Conservation (phyloP, 2,888 invertebrate genomes). For the Dromius quadrimaculatus region DNA sequence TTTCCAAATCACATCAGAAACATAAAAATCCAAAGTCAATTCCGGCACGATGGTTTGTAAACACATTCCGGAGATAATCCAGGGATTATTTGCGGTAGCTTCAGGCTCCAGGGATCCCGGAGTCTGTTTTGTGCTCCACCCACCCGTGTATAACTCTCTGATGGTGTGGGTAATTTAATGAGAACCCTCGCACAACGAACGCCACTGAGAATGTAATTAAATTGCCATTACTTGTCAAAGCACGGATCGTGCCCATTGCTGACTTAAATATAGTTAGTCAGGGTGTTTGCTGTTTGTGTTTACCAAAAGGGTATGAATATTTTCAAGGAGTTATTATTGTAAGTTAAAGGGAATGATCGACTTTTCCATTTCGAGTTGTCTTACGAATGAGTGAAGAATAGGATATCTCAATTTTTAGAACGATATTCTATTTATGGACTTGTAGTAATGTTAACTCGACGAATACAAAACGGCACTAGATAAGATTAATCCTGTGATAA, state of each 20-base stretch:
- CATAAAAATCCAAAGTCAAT: conserved; percentile 40
- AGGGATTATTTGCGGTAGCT: conserved; percentile 46
- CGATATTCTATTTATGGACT: too few relatives aligned
- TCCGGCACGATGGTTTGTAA: conserved; percentile 31
- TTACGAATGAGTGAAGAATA: too few relatives aligned
- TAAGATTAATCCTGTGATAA: too few relatives aligned
- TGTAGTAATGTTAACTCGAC: too few relatives aligned
- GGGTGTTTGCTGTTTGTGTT: conserved; percentile 11
- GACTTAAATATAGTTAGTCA: conserved; percentile 26
- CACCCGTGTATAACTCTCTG: background rate
- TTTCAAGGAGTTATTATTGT: conserved; percentile 1
- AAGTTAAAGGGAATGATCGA: too few relatives aligned
- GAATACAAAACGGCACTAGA: too few relatives aligned
- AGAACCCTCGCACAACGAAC: conserved; percentile 8
- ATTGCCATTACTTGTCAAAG: conserved; percentile 56
- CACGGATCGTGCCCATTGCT: conserved; percentile 39
- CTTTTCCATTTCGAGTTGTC: too few relatives aligned
- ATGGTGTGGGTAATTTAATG: conserved; percentile 39
- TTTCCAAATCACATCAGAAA: background rate
- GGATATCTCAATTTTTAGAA: too few relatives aligned
- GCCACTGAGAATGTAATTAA: conserved; percentile 54
- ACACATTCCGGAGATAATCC: conserved; percentile 48
- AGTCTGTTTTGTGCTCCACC: background rate
- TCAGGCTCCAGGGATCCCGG: conserved; percentile 7
- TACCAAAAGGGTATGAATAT: conserved; percentile 6